Base-by-base conservation (phyloP, 1,140 invertebrate genomes). In the Drosophila parvula region DNA sequence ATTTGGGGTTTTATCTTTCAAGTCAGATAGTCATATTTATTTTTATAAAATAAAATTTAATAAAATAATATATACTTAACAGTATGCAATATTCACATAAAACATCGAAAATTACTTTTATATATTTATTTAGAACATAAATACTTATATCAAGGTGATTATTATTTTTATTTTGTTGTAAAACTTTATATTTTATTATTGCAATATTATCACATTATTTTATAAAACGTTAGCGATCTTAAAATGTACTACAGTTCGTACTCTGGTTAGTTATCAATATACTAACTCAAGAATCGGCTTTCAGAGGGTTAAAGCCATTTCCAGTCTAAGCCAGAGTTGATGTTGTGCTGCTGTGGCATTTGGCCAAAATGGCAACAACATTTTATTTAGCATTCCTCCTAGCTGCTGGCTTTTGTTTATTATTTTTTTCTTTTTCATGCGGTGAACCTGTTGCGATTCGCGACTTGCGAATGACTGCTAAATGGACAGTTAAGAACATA, bases 331-430 rank as follows among this genome's bases (percentile, higher is more conserved):
- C 53, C 59, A 38, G n/a, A 22, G 51, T 16, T 51, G 47, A 45
- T 57, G 75, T 34, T 60, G 65, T 38, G 50, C 38, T 50, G 55
- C 55, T 77, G 77, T 86, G 83, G 83, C 83, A 88, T 88, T 88
- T 88, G 61, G 68, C 68, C 73, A 78, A 88, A 53, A 88, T 88
- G 83, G 83, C 83, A 88, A 76, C 70, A 76, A 64, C 81, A 70
- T 85, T 80, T 84, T 50, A 57, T 74, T 71, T 41, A 43, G 59
- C 65, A 51, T 62, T 65, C 45, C 32, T 60, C 41, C 50, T 43
- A 41, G 50, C 44, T 78, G 61, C 40, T 65, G 53, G 36, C 51
- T 70, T 50, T 69, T 67, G 64, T 47, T 40, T 69, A 60, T 22
- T 78, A 45, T 60, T 74, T 47, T 67, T 75, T 45, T 58, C 10